These are phyloP conservation scores for Phalacrocorax brasilianus DNA, from an alignment of 2,113 vertebrate species.

Conservation along the genomic window DNA sequence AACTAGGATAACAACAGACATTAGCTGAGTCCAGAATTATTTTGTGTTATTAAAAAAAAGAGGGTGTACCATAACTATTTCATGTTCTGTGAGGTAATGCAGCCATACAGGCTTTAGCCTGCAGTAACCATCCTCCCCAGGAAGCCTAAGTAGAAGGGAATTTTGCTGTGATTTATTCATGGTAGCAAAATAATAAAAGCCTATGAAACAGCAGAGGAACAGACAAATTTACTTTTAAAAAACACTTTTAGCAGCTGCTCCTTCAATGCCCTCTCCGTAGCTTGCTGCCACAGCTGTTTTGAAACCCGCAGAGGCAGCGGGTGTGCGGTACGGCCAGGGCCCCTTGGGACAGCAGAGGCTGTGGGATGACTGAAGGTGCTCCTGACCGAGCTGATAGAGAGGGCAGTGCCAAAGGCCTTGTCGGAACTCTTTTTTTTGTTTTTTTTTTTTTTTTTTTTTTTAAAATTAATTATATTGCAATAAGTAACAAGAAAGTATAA, in stretches of 20 bases:
- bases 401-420: slow-evolving; percentile 20
- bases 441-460: background rate
- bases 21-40: background rate
- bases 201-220: slow-evolving; percentile 29
- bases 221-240: background rate
- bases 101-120: background rate
- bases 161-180: slow-evolving; percentile 11
- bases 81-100: background rate
- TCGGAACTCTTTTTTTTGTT: background rate
- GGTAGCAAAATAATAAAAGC: slow-evolving; percentile 21
- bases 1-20: background rate
- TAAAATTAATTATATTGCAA: background rate
- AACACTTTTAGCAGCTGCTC: slow-evolving; percentile 19
- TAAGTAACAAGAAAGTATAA: slow-evolving; percentile 8
- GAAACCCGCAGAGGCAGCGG: background rate
- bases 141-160: background rate
- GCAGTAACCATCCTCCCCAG: background rate
- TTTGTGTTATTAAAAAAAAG: background rate
- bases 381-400: background rate
- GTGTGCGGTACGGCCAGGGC: rapidly evolving
- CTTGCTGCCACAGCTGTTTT: background rate
- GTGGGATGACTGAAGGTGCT: background rate
- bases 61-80: background rate
- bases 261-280: slow-evolving; percentile 2
- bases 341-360: background rate